These are phyloP conservation scores for Emys orbicularis DNA, from an alignment of 2,797 vertebrate genomes.

Conservation along the genomic window DNA sequence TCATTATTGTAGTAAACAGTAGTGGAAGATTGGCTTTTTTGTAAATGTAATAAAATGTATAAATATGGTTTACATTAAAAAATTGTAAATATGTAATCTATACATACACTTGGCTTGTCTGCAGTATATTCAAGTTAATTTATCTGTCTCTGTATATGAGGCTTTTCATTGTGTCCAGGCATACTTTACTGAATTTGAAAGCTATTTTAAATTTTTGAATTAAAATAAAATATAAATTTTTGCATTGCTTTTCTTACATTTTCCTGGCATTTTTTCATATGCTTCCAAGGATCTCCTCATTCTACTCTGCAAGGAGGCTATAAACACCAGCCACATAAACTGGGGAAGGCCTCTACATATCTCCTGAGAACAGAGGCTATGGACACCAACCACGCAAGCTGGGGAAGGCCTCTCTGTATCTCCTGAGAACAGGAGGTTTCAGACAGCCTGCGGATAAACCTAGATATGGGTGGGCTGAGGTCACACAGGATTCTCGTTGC, in stretches of 20 bases:
- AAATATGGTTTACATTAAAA: slow-evolving; percentile 93
- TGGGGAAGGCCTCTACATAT: not conserved
- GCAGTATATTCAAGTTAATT: slow-evolving; percentile 99
- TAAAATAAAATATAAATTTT: slow-evolving; percentile 96
- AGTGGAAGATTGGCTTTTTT: slow-evolving; percentile 93
- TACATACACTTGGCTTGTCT: slow-evolving; percentile 94
- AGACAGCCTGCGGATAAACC: not conserved
- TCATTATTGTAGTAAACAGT: slow-evolving; percentile 97
- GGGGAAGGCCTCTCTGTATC: not conserved
- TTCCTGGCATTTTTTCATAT: slow-evolving; percentile 26
- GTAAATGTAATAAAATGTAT: slow-evolving; percentile 99
- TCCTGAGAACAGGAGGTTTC: not conserved
- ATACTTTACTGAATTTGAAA: slow-evolving; percentile 98
- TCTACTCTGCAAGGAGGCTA: not conserved
- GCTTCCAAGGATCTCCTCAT: not conserved
- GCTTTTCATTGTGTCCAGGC: slow-evolving; percentile 96
- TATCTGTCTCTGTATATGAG: slow-evolving; percentile 99
- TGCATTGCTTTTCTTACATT: slow-evolving; percentile 84
- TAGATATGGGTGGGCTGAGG: not conserved
- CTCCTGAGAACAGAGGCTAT: not conserved
- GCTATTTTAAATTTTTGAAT: slow-evolving; percentile 99
- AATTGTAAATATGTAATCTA: slow-evolving; percentile 98
- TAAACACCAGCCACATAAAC: not conserved
- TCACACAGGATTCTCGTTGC: not conserved
- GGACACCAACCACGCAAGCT: not conserved